phyloP scores from a whole-genome alignment of 2,113 vertebrate genomes.

The Sapajus apella region DNA sequence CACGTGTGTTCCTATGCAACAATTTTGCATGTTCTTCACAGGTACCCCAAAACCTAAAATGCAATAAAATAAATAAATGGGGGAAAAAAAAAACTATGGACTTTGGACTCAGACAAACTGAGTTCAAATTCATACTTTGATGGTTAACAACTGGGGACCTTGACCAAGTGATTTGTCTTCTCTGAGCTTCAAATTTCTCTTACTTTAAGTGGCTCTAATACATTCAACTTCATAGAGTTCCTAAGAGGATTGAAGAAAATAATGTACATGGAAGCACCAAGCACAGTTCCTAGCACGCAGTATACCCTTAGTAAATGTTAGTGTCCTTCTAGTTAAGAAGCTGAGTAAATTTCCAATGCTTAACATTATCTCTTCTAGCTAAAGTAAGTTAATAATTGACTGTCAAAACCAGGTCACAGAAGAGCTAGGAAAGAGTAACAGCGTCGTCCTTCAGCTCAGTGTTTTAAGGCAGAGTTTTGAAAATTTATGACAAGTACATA shows the following conservation, averaged over 20 bases:
- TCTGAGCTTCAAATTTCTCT: background rate
- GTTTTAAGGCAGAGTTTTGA: conserved; percentile 45
- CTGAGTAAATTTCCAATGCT: conserved; percentile 52
- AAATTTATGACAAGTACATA: background rate
- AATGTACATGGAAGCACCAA: background rate
- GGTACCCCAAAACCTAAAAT: too few species aligned
- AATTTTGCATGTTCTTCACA: too few species aligned
- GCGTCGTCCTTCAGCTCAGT: conserved; percentile 34
- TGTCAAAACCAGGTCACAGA: conserved; percentile 56
- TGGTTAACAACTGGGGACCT: background rate
- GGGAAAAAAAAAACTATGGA: background rate
- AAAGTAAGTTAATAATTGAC: conserved; percentile 72
- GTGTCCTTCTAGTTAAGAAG: conserved; percentile 1
- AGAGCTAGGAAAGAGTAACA: conserved; percentile 44
- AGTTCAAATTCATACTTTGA: background rate
- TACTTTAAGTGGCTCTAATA: background rate
- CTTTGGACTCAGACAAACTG: conserved; percentile 25
- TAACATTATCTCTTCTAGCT: conserved; percentile 41
- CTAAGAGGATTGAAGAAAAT: background rate
- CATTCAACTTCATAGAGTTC: background rate
- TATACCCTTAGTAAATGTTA: background rate
- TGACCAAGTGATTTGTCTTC: background rate
- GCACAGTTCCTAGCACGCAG: background rate
- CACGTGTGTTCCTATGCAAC: too few species aligned
- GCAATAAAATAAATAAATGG: too few species aligned